A percentile compares a stretch with the other conserved stretches of the same genome.
These are phyloP conservation scores for Ectemnius lituratus DNA, from an alignment of 2,888 invertebrate species.

Conservation along the genomic window DNA sequence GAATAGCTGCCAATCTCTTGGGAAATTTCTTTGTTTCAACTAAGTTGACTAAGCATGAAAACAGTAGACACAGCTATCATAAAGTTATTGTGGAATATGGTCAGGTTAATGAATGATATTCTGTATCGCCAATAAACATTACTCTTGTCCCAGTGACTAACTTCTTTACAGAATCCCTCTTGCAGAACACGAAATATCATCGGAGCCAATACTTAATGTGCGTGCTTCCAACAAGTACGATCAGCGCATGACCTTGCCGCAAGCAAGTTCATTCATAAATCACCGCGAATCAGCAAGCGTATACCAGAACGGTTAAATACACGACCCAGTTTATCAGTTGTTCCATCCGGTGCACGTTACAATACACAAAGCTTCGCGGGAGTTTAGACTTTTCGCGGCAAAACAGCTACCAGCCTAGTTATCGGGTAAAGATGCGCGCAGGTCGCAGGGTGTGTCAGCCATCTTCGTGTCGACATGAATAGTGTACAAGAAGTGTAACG, in stretches of 20 bases:
- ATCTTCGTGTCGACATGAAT: conserved; percentile 7
- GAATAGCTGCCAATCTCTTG: conserved; percentile 35
- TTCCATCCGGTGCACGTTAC: not conserved
- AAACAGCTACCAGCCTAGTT: not conserved
- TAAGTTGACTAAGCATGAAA: not conserved
- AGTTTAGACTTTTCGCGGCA: not conserved
- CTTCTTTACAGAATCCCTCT: no score
- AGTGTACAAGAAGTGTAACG: not conserved
- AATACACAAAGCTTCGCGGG: not conserved
- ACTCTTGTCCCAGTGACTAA: no score
- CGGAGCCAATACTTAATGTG: no score
- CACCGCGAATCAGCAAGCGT: not conserved
- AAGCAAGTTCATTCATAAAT: not conserved
- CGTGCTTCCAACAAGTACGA: no score
- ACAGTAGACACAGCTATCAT: no score
- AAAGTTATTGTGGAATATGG: no score
- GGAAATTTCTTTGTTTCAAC: not conserved
- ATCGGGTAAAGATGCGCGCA: not conserved
- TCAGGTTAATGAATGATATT: no score
- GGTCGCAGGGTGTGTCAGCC: not conserved
- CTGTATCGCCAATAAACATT: no score
- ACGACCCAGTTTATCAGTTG: no score
- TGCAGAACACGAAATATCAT: no score
- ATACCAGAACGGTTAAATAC: no score
- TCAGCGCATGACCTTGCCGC: not conserved